Evolutionary conservation across 2,888 invertebrate species (phyloP).

Genomic region (Phalangium opilio): DNA sequence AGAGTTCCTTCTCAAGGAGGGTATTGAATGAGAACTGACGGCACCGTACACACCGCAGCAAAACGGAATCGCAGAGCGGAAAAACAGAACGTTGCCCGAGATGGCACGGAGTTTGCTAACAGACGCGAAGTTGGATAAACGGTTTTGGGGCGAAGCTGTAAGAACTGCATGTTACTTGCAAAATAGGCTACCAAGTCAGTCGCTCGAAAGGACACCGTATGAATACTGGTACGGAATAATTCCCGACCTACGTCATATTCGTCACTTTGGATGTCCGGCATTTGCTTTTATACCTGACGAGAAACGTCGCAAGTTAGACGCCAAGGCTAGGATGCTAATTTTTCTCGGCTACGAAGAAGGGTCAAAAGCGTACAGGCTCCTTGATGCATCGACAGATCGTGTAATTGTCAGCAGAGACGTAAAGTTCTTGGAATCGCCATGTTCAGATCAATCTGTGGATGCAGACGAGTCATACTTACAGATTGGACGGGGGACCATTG

Average conservation of each 20-base stretch:
- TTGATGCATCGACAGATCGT: too few species aligned
- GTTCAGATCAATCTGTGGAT: too few species aligned
- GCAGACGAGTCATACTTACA: too few species aligned
- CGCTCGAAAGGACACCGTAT: constrained; percentile 12
- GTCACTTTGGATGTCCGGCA: constrained; percentile 15
- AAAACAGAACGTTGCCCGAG: constrained; percentile 19
- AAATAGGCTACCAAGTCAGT: constrained; percentile 15
- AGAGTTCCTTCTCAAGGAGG: constrained; percentile 9
- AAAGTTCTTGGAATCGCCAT: too few species aligned
- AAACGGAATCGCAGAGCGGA: constrained; percentile 20
- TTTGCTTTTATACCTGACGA: constrained; percentile 13
- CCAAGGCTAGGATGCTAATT: constrained; percentile 7
- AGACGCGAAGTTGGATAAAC: constrained; percentile 13
- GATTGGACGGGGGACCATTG: too few species aligned
- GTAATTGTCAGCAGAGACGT: too few species aligned
- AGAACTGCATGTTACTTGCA: constrained; percentile 17
- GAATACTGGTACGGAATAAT: constrained; percentile 10
- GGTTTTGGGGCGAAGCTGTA: constrained; percentile 20
- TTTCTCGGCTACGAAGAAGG: constrained; percentile 16
- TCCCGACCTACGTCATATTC: constrained; percentile 13
- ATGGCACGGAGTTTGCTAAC: constrained; percentile 12
- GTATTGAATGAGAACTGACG: constrained; percentile 15
- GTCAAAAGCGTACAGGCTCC: too few species aligned
- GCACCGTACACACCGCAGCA: constrained; percentile 16
- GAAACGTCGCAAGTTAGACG: constrained; percentile 12